Conservation (phyloP, 2,113 vertebrate species). For the Aldabrachelys gigantea region DNA sequence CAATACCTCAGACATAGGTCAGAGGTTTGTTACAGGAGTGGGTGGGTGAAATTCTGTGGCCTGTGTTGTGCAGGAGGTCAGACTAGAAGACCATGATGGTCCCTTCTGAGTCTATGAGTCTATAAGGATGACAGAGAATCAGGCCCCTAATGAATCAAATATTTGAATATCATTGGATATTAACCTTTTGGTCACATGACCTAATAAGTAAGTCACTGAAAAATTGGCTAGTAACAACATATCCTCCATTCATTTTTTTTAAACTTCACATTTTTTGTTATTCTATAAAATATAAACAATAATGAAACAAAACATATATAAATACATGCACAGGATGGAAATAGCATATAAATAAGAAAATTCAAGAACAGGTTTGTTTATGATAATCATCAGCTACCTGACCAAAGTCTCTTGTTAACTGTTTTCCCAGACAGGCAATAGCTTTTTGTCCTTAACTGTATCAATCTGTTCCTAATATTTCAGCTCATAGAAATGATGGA, state of each 20-base stretch:
- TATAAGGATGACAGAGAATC: too few species aligned
- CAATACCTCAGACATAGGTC: too few species aligned
- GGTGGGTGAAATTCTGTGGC: too few species aligned
- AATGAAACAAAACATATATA: not conserved
- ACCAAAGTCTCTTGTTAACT: not conserved
- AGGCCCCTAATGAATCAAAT: not conserved
- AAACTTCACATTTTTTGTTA: not conserved
- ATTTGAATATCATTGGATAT: not conserved
- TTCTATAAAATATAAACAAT: not conserved
- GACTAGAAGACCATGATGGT: too few species aligned
- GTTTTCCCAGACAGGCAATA: not conserved
- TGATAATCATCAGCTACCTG: not conserved
- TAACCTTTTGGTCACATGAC: not conserved
- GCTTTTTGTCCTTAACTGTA: not conserved
- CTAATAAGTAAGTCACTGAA: not conserved
- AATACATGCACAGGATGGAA: not conserved
- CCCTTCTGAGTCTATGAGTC: too few species aligned
- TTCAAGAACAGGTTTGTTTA: not conserved
- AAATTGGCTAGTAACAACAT: too few species aligned
- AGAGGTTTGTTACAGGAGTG: too few species aligned
- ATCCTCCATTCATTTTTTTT: not conserved
- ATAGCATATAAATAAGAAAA: not conserved
- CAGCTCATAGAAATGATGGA: not conserved
- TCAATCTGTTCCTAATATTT: not conserved
- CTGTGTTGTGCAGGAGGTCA: too few species aligned